Evolutionary conservation across 2,113 vertebrate species (phyloP), one percentile per base, ranked within the genome.

Genomic region (Myotis brandtii): DNA sequence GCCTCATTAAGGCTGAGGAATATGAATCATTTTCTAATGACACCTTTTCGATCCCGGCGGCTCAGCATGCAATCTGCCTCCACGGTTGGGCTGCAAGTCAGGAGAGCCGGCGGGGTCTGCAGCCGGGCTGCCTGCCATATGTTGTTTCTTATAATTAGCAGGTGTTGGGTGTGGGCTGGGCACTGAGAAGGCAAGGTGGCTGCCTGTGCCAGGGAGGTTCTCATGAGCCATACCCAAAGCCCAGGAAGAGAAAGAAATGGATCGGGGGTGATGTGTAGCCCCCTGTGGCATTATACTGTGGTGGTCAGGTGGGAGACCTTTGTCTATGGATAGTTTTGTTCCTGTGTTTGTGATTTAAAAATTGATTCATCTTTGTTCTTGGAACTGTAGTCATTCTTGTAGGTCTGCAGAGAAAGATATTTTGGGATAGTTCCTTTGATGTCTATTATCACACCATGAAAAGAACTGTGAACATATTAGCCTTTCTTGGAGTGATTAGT

Each of bases 11-110:
- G 93, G 96, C 92, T 93, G 97, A 98, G 97, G 98, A 97, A 94
- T 97, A 98, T 98, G 98, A 98, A 98, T 98, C 98, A 98, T 98
- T 98, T 98, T 98, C 98, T 98, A 98, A 98, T 98, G 98, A 98
- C 98, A 98, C 97, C 96, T 98, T 98, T 98, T 98, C 97, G 97
- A 98, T 98, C 98, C 97, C 97, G 97, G 98, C 98, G 89, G 98
- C 98, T 98, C 98, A 98, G 98, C 98, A 92, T 96, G 98, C 98
- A 97, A 97, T 97, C 97, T 97, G 98, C 98, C 97, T 98, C 98
- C 97, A 62, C 85, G 93, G 97, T 96, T 98, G 97, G 97, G 95
- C 98, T 98, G 95, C 95, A 97, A 97, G 98, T 98, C 97, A 97
- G 97, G 97, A 98, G 98, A 98, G 97, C 98, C 92, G 82, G 97